Base-by-base conservation (phyloP, 2,113 vertebrate genomes). In the Antigone vipio region DNA sequence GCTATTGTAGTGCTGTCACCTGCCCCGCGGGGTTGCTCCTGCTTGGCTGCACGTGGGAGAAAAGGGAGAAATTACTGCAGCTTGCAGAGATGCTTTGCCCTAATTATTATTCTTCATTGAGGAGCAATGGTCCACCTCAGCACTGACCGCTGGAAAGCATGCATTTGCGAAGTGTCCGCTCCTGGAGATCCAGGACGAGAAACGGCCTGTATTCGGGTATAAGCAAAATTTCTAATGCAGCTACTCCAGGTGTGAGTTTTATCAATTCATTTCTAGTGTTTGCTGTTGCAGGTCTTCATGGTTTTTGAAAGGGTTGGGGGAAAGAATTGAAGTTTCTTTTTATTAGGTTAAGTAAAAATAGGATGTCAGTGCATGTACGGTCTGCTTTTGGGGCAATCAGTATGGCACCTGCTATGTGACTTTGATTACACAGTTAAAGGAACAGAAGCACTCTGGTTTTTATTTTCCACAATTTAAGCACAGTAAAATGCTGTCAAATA, bases 1-100 rank as follows among this genome's bases (percentile, higher is more conserved):
- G 72, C 79, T 97, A 72, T 95, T 86, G 91, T 93, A 47, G 85
- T 53, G 84, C 72, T 73, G 80, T 89, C 93, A 68, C 67, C 34
- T 74, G 21, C 95, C 92, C 96, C 7, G 50, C 16, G 9, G 94
- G 72, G 83, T 55, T 50, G 73, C 89, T 96, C 68, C 87, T 60
- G 89, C 85, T 91, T 74, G 89, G 67, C 81, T 93, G 75, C 94
- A 80, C 4, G 3, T 23, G 32, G 38, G 45, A 88, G 59, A 45
- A 84, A 83, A 84, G 45, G 34, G 59, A 66, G 38, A 89, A 88
- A 84, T 81, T 23, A 24, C 75, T 73, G 40, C 27, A 20, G 52
- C 58, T 78, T 23, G 55, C 56, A 82, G 83, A 78, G 82, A 68
- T 88, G 53, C 56, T 85, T 95, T 73, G 62, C 55, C 64, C 47